A percentile compares a stretch with the other conserved stretches of the same genome.
Conservation (phyloP, 2,797 vertebrate genomes). For the Pseudochromis fuscus region DNA sequence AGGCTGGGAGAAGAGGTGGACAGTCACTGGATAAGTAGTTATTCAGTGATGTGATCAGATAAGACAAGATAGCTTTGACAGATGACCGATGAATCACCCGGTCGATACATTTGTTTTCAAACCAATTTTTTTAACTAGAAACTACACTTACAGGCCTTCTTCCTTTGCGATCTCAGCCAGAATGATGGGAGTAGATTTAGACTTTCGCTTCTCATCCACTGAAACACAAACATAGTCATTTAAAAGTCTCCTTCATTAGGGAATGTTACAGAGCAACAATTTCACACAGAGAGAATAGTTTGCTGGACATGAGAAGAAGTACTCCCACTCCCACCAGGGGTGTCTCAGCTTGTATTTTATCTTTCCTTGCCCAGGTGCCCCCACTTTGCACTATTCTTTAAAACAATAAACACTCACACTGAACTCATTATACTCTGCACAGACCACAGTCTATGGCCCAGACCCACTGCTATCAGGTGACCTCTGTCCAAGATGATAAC, state of each 20-base stretch:
- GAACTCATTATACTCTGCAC: no score
- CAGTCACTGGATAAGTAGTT: not conserved
- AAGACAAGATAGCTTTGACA: no score
- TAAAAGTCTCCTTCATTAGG: no score
- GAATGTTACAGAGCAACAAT: no score
- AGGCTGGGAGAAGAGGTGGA: constrained; percentile 66
- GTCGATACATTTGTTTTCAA: not conserved
- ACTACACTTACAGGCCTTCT: constrained; percentile 86
- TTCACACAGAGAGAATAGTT: no score
- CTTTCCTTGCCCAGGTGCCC: no score
- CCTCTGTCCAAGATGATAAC: constrained; percentile 34
- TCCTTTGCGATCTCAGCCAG: constrained; percentile 87
- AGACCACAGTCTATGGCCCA: no score
- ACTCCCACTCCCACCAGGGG: no score
- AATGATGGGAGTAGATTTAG: constrained; percentile 84
- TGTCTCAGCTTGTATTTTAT: no score
- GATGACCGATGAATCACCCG: no score
- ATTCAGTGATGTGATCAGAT: not conserved
- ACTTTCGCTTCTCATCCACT: constrained; percentile 87
- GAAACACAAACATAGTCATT: constrained; percentile 33
- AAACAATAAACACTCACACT: not conserved
- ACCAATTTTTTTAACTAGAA: not conserved
- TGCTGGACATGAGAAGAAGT: no score
- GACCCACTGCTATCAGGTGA: constrained; percentile 23
- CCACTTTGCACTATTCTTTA: no score